Base-by-base conservation (phyloP, 2,797 vertebrate genomes). In the Halcyon chelicuti region DNA sequence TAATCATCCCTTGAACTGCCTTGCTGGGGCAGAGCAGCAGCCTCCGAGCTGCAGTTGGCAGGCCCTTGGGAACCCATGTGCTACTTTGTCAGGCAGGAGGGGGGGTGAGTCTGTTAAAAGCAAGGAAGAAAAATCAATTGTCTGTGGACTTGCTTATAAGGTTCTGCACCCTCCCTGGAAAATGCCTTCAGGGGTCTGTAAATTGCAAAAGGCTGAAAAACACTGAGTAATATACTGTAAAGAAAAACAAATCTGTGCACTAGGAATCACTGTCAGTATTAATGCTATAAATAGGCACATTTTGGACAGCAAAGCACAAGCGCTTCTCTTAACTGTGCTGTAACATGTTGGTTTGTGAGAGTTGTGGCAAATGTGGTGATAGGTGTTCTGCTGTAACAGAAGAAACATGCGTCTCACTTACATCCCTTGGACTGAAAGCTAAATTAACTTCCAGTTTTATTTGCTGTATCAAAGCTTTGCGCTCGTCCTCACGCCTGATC, bases 191-290 rank as follows among this genome's bases (percentile, higher is more conserved):
- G 73, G 65, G 51, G 9, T 70, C 76, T 86, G 37, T 93, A 88
- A 86, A 74, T 83, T 90, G 79, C 49, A 77, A 63, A 83, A 86
- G 57, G 37, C 72, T 79, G 55, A 79, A 79, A 91, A 93, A n/a
- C 52, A 72, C 29, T 16, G 51, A 76, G 47, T 85, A 83, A 60
- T 94, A 65, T 26, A 58, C 70, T 81, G 47, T 79, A 85, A 87
- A 93, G 81, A 74, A 83, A 90, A 92, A 14, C 72, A 96, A 86
- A 94, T 86, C 66, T 75, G 54, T 78, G 46, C 52, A 23, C 61
- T 47, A 89, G 51, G 55, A 87, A 80, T 85, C 65, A 40, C 86
- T 92, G 78, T 89, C 89, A 75, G 22, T 80, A 37, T 80, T 90
- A 83, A 88, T 81, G 62, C 72, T 93, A 66, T 81, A 88, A 81